Evolutionary conservation across 2,888 invertebrate species (phyloP).

Genomic region (Harpalus rubripes): DNA sequence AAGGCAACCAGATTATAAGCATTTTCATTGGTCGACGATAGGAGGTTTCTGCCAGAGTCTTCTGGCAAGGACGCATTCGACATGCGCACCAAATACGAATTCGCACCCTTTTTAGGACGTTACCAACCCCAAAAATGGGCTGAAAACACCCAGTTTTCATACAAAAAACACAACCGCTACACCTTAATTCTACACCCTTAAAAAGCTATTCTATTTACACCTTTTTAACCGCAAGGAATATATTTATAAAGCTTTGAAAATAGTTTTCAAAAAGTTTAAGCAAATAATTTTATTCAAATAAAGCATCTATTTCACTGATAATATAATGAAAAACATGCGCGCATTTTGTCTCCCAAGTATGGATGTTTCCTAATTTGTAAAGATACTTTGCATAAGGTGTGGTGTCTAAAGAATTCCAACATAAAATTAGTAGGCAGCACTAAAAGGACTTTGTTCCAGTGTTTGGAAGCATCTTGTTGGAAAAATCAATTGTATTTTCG

Average conservation of each 20-base stretch:
- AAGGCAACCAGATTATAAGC: constrained; percentile 72
- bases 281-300: not conserved
- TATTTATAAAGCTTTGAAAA: not conserved
- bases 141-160: not conserved
- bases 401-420: constrained; percentile 23
- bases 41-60: constrained; percentile 78
- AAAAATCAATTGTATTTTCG: constrained; percentile 66
- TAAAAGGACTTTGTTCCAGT: not conserved
- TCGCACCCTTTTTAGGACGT: constrained; percentile 28
- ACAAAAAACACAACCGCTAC: not conserved
- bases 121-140: not conserved
- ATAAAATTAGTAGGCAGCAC: constrained; percentile 22
- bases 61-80: constrained; percentile 74
- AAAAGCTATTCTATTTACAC: constrained; percentile 8
- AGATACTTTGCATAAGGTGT: constrained; percentile 50
- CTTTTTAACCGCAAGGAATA: not conserved
- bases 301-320: constrained; percentile 50
- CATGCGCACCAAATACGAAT: constrained; percentile 51
- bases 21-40: constrained; percentile 72
- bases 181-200: not conserved
- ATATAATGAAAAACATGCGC: constrained; percentile 45
- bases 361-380: constrained; percentile 7
- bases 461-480: constrained; percentile 26
- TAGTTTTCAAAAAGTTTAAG: not conserved
- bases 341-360: constrained; percentile 22